These are phyloP conservation scores for Halictus ligatus DNA, from an alignment of 2,888 invertebrate genomes.

Conservation along the genomic window DNA sequence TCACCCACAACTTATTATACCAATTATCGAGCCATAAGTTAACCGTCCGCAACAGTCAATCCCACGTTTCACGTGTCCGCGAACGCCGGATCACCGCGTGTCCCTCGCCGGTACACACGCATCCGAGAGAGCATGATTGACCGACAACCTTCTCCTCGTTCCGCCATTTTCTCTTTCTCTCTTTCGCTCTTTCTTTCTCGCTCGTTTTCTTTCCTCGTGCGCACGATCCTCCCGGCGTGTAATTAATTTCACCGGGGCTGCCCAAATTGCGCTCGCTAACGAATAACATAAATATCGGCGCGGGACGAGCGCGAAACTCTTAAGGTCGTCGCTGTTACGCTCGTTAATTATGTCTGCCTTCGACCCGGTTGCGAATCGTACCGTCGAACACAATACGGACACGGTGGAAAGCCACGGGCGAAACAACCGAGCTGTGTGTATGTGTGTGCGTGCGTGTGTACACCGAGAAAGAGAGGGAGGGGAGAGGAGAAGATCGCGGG, in stretches of 20 bases:
- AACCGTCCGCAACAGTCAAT: constrained; percentile 59
- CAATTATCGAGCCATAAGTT: constrained; percentile 61
- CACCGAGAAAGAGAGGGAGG: not conserved
- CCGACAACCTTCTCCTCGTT: constrained; percentile 5
- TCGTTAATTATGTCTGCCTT: constrained; percentile 66
- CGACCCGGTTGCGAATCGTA: constrained; percentile 49
- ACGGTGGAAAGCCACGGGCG: constrained; percentile 20
- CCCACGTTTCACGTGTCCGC: constrained; percentile 40
- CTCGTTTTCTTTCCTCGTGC: not conserved
- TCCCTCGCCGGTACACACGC: constrained; percentile 24
- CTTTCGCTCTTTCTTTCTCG: not conserved
- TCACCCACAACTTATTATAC: constrained; percentile 61
- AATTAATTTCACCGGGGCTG: constrained; percentile 56
- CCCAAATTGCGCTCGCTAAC: constrained; percentile 58
- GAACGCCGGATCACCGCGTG: constrained; percentile 42
- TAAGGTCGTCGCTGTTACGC: constrained; percentile 44
- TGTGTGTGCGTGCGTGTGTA: not conserved
- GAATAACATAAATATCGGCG: constrained; percentile 60
- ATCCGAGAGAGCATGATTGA: constrained; percentile 48
- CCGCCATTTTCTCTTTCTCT: not conserved
- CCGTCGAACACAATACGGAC: constrained; percentile 19
- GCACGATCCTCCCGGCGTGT: constrained; percentile 40
- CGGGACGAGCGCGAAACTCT: constrained; percentile 50
- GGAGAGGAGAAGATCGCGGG: constrained; percentile 27
- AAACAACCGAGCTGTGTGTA: not conserved